Evolutionary conservation across 2,888 invertebrate species (phyloP).

Genomic region (Julus scandinavius): DNA sequence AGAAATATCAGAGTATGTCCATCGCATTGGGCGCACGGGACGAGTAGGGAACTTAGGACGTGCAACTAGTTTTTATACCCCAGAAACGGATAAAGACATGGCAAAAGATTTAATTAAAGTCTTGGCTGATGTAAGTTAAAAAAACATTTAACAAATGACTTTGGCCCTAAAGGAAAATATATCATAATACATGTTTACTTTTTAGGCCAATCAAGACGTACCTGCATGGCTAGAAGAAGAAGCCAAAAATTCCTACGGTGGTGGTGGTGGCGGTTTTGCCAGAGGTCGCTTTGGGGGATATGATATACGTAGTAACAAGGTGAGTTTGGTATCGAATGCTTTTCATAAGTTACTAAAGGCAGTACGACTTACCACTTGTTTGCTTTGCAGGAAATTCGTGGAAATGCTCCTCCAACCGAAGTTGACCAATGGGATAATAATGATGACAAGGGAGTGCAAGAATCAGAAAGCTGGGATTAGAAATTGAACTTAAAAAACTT

Average conservation of each 20-base stretch:
- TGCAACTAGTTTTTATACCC: constrained; percentile 73
- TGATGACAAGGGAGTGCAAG: neutral
- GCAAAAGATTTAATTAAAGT: constrained; percentile 77
- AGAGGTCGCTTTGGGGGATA: constrained; percentile 44
- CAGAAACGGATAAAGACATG: constrained; percentile 71
- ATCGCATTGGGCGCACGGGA: constrained; percentile 70
- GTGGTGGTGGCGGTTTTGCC: neutral
- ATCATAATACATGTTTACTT: neutral
- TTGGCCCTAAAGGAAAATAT: neutral
- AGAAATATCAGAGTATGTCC: constrained; percentile 68
- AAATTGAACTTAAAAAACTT: too few relatives aligned
- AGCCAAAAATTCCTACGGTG: constrained; percentile 62
- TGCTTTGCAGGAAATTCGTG: constrained; percentile 19
- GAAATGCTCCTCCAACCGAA: neutral
- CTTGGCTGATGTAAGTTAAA: constrained; percentile 71
- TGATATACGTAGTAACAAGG: constrained; percentile 47
- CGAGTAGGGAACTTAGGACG: constrained; percentile 68
- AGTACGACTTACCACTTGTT: neutral
- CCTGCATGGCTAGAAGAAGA: constrained; percentile 77
- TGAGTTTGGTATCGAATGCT: neutral
- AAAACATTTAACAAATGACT: neutral
- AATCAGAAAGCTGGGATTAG: constrained; percentile 6
- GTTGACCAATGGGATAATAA: constrained; percentile 31
- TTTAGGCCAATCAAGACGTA: constrained; percentile 78
- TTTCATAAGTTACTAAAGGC: neutral